Conservation (phyloP, 2,888 invertebrate genomes). For the Aporophyla nigra region DNA sequence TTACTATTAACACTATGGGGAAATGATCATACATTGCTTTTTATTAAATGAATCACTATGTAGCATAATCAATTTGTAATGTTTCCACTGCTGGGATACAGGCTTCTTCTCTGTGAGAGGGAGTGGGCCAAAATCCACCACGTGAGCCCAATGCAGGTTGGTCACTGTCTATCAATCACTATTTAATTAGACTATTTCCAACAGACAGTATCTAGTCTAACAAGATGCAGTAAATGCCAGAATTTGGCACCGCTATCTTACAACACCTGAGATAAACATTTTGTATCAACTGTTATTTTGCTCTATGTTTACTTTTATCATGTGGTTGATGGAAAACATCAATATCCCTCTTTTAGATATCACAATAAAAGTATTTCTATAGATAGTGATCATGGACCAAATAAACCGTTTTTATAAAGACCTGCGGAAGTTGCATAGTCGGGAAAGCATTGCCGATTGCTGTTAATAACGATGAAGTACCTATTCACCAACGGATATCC, state of each 20-base stretch:
- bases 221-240: constrained; percentile 15
- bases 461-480: constrained; percentile 8
- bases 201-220: not conserved
- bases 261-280: not conserved
- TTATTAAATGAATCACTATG: too few relatives aligned
- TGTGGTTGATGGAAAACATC: not conserved
- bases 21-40: too few relatives aligned
- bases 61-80: too few relatives aligned
- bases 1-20: too few relatives aligned
- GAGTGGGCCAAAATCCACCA: too few relatives aligned
- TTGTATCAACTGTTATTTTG: constrained; percentile 15
- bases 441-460: not conserved
- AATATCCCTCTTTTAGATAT: not conserved
- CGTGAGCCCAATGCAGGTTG: too few relatives aligned
- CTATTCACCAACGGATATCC: constrained; percentile 38
- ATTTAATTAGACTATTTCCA: not conserved
- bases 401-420: constrained; percentile 10
- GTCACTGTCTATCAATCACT: not conserved
- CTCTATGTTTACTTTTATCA: not conserved
- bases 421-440: constrained; percentile 2
- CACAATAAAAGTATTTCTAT: not conserved
- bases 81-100: too few relatives aligned
- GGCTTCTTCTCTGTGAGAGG: too few relatives aligned
- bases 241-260: constrained; percentile 19
- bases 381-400: not conserved